Evolutionary conservation across 2,888 invertebrate species (phyloP), one percentile per base, ranked within the genome.

Genomic region (Apamea crenata): DNA sequence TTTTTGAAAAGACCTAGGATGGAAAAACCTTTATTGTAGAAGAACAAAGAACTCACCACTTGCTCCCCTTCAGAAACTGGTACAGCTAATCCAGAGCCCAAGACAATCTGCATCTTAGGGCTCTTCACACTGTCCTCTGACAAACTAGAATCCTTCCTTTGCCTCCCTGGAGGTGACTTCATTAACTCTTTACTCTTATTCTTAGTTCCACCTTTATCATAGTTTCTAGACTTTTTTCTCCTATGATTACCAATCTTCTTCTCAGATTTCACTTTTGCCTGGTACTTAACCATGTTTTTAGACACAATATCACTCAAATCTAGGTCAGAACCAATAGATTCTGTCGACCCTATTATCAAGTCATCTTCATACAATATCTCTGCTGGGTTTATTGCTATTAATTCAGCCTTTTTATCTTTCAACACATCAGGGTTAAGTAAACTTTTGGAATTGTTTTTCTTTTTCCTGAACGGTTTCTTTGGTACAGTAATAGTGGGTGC

Each of bases 51-150:
- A 91, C 95, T 95, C 91, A 97, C 97, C 90, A 97, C 97, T 97
- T 97, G 96, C 92, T 97, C 97, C 14, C 97, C 97, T 91, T 97
- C 97, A 76, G 97, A 97, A 25, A 97, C 93, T 2, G 97, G 97
- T 72, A 97, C 94, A n/a, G 97, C 95, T 78, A 96, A 95, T 40
- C 97, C 97, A 29, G 97, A 97, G 0, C 97, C 97, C 32, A 97
- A 95, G 4, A 97, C 95, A 84, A 97, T 96, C 83, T 97, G 97
- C 95, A 97, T 93, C 85, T 96, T 96, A 16, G 96, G 95, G 86
- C 96, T 96, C 82, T 95, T 95, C 18, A 90, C 82, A 89, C 91
- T 94, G n/a, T 96, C 96, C 66, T 96, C 96, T 12, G 96, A 95
- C 72, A 95, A 83, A 86, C 92, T 92, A 0, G 95, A 96, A 76